Evolutionary conservation across 2,797 vertebrate species (phyloP).

Genomic region (Silurus lanzhouensis): DNA sequence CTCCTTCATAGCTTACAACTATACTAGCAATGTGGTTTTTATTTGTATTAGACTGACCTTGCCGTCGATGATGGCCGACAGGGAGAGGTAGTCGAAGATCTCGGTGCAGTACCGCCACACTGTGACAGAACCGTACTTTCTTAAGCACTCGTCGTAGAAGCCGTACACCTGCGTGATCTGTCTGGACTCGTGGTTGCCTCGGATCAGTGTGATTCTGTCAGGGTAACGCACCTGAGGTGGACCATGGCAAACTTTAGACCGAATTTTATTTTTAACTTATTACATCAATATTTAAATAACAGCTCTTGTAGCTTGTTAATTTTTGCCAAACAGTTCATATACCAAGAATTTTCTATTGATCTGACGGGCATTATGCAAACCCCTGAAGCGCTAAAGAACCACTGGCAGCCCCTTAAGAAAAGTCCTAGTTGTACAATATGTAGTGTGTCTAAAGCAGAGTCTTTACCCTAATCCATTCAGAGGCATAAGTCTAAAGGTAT

Average conservation of each 20-base stretch:
- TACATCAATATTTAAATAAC: not conserved
- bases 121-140: constrained; percentile 93
- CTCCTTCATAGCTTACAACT: too few relatives aligned
- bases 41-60: constrained; percentile 76
- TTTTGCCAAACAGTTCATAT: not conserved
- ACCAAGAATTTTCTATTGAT: not conserved
- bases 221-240: constrained; percentile 87
- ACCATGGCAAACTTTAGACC: not conserved
- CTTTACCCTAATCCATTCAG: too few relatives aligned
- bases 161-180: constrained; percentile 96
- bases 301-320: too few relatives aligned
- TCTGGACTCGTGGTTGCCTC: constrained; percentile 92
- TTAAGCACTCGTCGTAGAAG: constrained; percentile 93
- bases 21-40: too few relatives aligned
- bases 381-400: not conserved
- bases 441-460: too few relatives aligned
- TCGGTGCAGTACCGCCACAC: constrained; percentile 98
- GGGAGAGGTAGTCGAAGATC: constrained; percentile 95
- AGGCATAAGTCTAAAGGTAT: not conserved
- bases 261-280: not conserved
- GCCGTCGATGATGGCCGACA: constrained; percentile 94
- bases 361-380: not conserved
- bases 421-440: not conserved
- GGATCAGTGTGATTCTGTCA: constrained; percentile 92
- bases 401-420: not conserved